phyloP scores from a whole-genome alignment of 2,113 vertebrate genomes.

The Baryphthengus martii region DNA sequence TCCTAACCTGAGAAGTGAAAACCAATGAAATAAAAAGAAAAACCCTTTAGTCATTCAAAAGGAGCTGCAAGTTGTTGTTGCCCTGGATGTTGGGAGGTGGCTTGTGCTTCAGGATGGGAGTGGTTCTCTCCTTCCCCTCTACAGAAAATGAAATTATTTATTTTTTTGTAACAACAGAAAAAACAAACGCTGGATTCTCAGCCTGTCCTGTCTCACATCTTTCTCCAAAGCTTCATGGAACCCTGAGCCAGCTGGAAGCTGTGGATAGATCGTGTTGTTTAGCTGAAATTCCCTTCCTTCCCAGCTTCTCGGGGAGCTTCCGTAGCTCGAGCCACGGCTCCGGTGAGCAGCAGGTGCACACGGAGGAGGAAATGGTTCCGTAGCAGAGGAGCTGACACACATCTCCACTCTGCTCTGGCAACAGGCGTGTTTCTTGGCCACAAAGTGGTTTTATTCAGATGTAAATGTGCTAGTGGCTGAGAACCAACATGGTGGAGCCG shows the following conservation, averaged over 20 bases:
- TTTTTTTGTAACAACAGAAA: background rate
- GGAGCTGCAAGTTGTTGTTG: background rate
- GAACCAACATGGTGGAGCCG: background rate
- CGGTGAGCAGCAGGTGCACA: no score
- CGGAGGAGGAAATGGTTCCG: background rate
- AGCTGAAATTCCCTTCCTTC: background rate
- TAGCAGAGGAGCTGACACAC: background rate
- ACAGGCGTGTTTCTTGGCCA: background rate
- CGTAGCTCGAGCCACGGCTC: background rate
- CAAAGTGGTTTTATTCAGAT: background rate
- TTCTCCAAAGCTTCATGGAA: background rate
- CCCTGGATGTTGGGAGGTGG: background rate
- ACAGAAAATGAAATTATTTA: background rate
- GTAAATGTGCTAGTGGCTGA: background rate
- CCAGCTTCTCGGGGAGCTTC: background rate
- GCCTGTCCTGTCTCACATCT: background rate
- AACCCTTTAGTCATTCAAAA: background rate
- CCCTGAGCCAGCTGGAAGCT: background rate
- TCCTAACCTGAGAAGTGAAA: background rate
- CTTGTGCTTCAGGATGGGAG: background rate
- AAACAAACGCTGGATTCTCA: background rate
- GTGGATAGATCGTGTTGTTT: background rate
- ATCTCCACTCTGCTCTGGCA: background rate
- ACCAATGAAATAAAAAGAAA: background rate
- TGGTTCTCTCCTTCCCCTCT: background rate